Evolutionary conservation across 2,888 invertebrate genomes (phyloP).

Genomic region (Adela reaumurella): DNA sequence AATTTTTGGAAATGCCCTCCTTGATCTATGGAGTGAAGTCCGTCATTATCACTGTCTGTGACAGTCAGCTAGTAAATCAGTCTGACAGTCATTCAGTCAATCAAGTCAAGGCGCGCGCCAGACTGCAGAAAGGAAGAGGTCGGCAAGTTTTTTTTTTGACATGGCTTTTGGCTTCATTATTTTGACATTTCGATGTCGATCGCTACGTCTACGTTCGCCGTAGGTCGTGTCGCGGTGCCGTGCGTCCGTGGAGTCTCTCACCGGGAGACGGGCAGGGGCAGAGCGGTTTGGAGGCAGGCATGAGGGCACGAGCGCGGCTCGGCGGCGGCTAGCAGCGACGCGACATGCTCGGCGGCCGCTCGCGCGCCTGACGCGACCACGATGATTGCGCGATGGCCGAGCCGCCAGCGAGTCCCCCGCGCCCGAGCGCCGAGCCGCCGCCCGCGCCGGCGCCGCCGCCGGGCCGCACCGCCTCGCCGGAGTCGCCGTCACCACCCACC

Average conservation of each 20-base stretch:
- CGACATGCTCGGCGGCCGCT: constrained; percentile 1
- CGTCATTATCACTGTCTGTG: too few relatives aligned
- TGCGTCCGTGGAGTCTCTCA: background rate
- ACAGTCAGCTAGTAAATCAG: too few relatives aligned
- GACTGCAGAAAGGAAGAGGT: too few relatives aligned
- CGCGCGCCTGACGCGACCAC: constrained; percentile 1
- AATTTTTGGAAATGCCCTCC: too few relatives aligned
- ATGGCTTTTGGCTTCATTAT: constrained; percentile 52
- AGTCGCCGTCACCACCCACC: constrained; percentile 4
- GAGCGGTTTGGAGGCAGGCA: background rate
- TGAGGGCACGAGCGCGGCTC: background rate
- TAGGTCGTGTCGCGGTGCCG: background rate
- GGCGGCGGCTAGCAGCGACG: background rate
- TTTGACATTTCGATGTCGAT: constrained; percentile 57
- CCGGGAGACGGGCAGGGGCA: background rate
- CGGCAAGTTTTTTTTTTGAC: constrained; percentile 30
- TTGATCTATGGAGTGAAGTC: too few relatives aligned
- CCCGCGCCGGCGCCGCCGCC: constrained; percentile 1
- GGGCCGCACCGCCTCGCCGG: constrained; percentile 9
- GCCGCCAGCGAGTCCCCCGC: constrained; percentile 17
- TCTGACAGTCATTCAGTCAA: too few relatives aligned
- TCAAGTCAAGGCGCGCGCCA: too few relatives aligned
- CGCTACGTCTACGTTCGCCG: constrained; percentile 36
- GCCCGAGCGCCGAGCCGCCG: constrained; percentile 18
- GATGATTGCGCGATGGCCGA: constrained; percentile 1